Percentiles rank a stretch among this genome's conserved stretches.
These are phyloP conservation scores for Phaetusa simplex DNA, from an alignment of 2,113 vertebrate genomes.

Conservation along the genomic window DNA sequence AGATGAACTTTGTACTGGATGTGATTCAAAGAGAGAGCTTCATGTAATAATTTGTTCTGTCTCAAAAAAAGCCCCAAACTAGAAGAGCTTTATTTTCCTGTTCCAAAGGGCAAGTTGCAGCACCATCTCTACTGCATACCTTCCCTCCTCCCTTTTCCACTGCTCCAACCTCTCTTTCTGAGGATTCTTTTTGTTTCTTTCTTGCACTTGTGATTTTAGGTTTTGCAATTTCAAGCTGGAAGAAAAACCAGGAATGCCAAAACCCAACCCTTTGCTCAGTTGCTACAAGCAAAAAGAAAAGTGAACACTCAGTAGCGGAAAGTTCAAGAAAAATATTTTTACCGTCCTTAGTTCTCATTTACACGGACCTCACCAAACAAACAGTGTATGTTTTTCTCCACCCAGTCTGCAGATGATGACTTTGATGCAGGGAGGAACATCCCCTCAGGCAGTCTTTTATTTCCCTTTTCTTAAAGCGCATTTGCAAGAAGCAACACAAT, in stretches of 20 bases:
- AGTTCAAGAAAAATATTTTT: not conserved
- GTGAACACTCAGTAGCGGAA: not conserved
- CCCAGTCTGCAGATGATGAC: not conserved
- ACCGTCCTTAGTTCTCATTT: not conserved
- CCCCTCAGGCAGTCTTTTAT: not conserved
- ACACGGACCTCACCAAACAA: not conserved
- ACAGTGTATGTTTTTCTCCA: not conserved
- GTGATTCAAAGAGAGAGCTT: not conserved
- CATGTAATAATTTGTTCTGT: slow-evolving; percentile 27
- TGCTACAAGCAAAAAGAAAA: not conserved
- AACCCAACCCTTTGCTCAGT: not conserved
- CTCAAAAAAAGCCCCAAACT: not conserved
- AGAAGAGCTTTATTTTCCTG: not conserved
- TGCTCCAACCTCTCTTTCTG: not conserved
- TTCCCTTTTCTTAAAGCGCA: not conserved
- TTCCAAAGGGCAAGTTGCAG: slow-evolving; percentile 46
- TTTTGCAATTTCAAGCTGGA: not conserved
- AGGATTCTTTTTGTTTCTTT: not conserved
- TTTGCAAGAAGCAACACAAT: not conserved
- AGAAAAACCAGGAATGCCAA: not conserved
- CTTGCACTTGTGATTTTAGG: rapidly evolving
- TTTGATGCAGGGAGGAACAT: not conserved
- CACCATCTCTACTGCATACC: not conserved
- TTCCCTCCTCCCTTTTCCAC: not conserved
- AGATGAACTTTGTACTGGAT: slow-evolving; percentile 39